Evolutionary conservation across 2,113 vertebrate species (phyloP).

Genomic region (Ctenomys sociabilis): DNA sequence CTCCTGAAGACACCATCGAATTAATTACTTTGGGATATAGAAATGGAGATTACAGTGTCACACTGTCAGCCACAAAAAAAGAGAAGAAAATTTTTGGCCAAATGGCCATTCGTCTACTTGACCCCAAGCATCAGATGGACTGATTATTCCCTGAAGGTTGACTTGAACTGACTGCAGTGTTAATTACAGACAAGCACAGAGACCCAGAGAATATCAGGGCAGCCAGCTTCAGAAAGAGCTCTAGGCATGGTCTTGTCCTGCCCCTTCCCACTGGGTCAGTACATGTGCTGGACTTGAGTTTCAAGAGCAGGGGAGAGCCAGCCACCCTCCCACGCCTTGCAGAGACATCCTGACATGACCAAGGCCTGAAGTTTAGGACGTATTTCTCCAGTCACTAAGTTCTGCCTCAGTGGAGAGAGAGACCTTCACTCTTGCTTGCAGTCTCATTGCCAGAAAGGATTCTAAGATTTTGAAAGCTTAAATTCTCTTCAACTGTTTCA

Average conservation of each 20-base stretch:
- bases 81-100: neutral
- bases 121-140: neutral
- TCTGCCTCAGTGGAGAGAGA: neutral
- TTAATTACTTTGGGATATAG: neutral
- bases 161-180: neutral
- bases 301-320: neutral
- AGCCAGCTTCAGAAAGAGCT: neutral
- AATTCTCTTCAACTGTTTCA: neutral
- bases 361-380: neutral
- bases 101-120: neutral
- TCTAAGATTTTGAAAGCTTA: neutral
- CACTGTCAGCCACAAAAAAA: neutral
- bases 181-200: neutral
- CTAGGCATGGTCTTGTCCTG: no score
- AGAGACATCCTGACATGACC: neutral
- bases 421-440: neutral
- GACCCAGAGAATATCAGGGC: neutral
- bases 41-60: constrained; percentile 11
- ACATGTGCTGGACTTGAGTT: neutral
- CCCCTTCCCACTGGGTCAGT: neutral
- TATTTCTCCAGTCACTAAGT: neutral
- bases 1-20: neutral
- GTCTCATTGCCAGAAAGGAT: neutral
- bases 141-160: neutral
- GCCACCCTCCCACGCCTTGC: neutral